phyloP scores from a whole-genome alignment of 2,797 vertebrate genomes.

The Darevskia mixta region DNA sequence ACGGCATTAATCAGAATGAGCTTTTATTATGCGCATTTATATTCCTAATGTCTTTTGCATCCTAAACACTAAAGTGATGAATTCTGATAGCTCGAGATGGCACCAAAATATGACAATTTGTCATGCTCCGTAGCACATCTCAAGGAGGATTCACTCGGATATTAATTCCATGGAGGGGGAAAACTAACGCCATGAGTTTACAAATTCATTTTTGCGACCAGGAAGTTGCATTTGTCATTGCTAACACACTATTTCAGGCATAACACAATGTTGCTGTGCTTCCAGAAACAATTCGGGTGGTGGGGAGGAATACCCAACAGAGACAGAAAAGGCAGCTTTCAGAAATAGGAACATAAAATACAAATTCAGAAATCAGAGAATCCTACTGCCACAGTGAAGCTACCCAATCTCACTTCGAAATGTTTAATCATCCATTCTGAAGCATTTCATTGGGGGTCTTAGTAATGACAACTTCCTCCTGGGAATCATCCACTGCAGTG shows the following conservation, averaged over 20 bases:
- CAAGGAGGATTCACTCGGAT: conserved; percentile 21
- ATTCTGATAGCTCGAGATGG: conserved; percentile 36
- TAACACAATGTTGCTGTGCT: background rate
- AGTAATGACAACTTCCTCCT: background rate
- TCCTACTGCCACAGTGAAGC: background rate
- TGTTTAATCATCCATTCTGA: background rate
- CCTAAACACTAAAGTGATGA: conserved; percentile 31
- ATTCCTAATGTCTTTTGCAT: conserved; percentile 38
- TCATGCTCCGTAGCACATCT: conserved; percentile 29
- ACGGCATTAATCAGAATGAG: conserved; percentile 25
- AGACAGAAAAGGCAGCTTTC: background rate
- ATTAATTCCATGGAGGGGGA: conserved; percentile 15
- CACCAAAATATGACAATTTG: conserved; percentile 39
- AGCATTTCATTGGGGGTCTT: background rate
- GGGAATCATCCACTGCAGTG: background rate
- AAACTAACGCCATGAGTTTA: conserved; percentile 27
- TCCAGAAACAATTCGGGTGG: background rate
- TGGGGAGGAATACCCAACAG: background rate
- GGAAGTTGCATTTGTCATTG: conserved; percentile 27
- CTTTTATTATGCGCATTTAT: conserved; percentile 38
- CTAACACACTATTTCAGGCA: conserved; percentile 25
- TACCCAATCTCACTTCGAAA: background rate
- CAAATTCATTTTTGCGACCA: conserved; percentile 33
- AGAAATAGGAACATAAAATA: background rate
- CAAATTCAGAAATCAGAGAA: background rate